phyloP scores from a whole-genome alignment of 2,888 invertebrate genomes.

The Dorcus parallelipipedus region DNA sequence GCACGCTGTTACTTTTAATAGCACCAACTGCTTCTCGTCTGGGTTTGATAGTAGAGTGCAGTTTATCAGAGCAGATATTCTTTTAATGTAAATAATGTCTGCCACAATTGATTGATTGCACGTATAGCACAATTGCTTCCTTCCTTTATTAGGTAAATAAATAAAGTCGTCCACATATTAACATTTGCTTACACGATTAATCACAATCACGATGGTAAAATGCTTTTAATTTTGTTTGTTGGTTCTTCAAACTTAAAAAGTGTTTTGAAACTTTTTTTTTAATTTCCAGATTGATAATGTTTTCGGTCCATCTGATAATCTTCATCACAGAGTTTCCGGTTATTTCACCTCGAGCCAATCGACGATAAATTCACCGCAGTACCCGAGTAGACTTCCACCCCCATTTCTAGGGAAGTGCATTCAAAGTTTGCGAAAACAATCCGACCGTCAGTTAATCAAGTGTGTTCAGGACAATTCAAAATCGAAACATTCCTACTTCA shows the following conservation, averaged over 20 bases:
- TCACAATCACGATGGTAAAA: too few relatives aligned
- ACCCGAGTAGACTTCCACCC: constrained; percentile 50
- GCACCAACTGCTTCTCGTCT: too few relatives aligned
- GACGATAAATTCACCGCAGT: constrained; percentile 50
- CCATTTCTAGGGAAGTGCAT: constrained; percentile 66
- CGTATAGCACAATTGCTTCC: too few relatives aligned
- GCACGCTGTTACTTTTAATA: too few relatives aligned
- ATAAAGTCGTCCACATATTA: too few relatives aligned
- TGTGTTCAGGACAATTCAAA: constrained; percentile 85
- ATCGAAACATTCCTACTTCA: constrained; percentile 78
- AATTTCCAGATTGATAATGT: constrained; percentile 40
- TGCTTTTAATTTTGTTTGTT: not conserved
- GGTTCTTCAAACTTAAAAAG: too few relatives aligned
- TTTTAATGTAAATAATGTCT: not conserved
- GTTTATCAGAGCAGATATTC: not conserved
- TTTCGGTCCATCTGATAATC: constrained; percentile 67
- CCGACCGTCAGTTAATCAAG: constrained; percentile 82
- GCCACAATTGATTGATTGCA: too few relatives aligned
- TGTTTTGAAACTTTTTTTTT: constrained; percentile 1
- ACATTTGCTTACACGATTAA: too few relatives aligned
- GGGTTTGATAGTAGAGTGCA: not conserved
- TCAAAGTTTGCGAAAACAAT: constrained; percentile 81
- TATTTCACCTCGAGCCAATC: constrained; percentile 87
- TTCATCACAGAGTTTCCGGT: constrained; percentile 80
- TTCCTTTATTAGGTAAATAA: too few relatives aligned